phyloP scores from a whole-genome alignment of 2,113 vertebrate genomes.

The Holacanthus passer region DNA sequence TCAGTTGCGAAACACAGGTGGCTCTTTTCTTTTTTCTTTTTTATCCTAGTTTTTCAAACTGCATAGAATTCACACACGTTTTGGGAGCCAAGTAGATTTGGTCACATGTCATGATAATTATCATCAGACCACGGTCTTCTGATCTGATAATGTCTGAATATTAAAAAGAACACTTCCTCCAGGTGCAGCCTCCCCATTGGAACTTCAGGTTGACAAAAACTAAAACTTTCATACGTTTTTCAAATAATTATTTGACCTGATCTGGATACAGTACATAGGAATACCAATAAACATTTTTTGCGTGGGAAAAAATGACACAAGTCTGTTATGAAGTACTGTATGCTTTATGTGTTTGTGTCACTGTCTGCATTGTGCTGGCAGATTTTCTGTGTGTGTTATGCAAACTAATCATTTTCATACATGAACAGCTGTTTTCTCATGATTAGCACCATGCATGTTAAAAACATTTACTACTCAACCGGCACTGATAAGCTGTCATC shows the following conservation, averaged over 20 bases:
- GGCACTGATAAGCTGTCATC: conserved; percentile 3
- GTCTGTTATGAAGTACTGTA: no score
- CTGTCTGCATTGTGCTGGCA: neutral
- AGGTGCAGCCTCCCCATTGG: neutral
- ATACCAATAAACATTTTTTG: neutral
- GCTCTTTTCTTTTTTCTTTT: neutral
- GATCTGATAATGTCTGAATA: neutral
- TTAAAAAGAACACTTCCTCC: neutral
- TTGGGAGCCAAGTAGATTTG: neutral
- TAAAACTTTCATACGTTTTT: neutral
- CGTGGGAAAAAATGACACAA: neutral
- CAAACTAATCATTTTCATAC: neutral
- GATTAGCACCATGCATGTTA: conserved; percentile 5
- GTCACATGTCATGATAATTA: neutral
- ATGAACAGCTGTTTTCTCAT: neutral
- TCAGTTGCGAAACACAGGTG: neutral
- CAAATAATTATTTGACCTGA: neutral
- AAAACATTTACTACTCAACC: neutral
- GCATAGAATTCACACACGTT: neutral
- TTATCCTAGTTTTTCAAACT: neutral
- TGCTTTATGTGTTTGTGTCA: neutral
- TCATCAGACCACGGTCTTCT: neutral
- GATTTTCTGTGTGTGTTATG: neutral
- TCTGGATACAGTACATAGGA: neutral
- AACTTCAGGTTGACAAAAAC: neutral